These are phyloP conservation scores for Zaprionus capensis DNA, from an alignment of 1,140 invertebrate species.

Conservation along the genomic window DNA sequence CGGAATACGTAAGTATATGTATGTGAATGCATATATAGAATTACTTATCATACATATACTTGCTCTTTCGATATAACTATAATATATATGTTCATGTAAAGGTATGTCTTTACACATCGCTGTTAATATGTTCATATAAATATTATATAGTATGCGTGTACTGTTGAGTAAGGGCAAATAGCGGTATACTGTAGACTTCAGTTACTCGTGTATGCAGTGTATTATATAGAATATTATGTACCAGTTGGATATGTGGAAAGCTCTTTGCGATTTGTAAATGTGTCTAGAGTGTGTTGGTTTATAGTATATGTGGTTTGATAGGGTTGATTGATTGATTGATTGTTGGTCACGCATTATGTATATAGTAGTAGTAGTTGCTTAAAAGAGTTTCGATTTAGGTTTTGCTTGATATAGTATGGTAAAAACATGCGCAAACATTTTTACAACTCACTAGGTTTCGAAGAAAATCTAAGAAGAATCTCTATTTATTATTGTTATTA, in stretches of 20 bases:
- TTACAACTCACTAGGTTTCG: conserved; percentile 75
- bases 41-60: conserved; percentile 18
- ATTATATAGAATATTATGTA: conserved; percentile 40
- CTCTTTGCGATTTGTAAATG: conserved; percentile 58
- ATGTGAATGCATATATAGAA: conserved; percentile 4
- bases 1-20: conserved; percentile 18
- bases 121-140: conserved; percentile 24
- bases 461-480: conserved; percentile 71
- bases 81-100: conserved; percentile 21
- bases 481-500: conserved; percentile 43
- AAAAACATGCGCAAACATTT: conserved; percentile 80
- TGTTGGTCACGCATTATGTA: conserved; percentile 56
- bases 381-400: conserved; percentile 47
- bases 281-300: conserved; percentile 17
- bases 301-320: conserved; percentile 17
- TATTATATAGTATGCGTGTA: conserved; percentile 49
- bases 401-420: conserved; percentile 55
- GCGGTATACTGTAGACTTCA: conserved; percentile 36
- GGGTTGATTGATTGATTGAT: conserved; percentile 5
- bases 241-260: conserved; percentile 69
- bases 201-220: conserved; percentile 34
- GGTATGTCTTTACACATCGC: conserved; percentile 2
- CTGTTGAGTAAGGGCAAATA: conserved; percentile 51
- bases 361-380: conserved; percentile 45
- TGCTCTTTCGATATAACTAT: background rate